Evolutionary conservation across 2,888 invertebrate species (phyloP).

Genomic region (Lissonota sp.): DNA sequence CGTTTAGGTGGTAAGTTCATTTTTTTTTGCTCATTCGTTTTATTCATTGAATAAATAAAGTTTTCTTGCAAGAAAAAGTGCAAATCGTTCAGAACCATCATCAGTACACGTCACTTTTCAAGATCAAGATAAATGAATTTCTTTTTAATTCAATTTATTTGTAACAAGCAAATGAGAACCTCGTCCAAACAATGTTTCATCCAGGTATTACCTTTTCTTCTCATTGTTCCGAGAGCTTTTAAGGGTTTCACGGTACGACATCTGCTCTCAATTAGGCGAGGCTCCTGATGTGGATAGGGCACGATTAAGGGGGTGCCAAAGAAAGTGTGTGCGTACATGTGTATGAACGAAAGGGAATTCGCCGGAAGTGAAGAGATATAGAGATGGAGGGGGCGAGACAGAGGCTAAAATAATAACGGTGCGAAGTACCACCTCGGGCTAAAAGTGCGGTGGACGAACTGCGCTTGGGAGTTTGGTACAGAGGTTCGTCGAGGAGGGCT

Average conservation of each 20-base stretch:
- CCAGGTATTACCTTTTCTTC: too few species aligned
- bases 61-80: too few species aligned
- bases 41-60: too few species aligned
- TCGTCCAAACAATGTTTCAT: too few species aligned
- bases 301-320: constrained; percentile 14
- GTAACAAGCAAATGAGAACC: too few species aligned
- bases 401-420: constrained; percentile 60
- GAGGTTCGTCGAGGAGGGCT: neutral
- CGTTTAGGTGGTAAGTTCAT: constrained; percentile 89
- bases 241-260: constrained; percentile 31
- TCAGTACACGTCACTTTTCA: too few species aligned
- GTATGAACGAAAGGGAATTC: constrained; percentile 10
- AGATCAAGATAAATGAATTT: too few species aligned
- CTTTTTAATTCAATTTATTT: too few species aligned
- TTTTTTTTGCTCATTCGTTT: neutral
- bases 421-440: constrained; percentile 55
- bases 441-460: constrained; percentile 30
- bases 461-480: constrained; percentile 2
- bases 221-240: too few species aligned
- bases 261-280: constrained; percentile 60
- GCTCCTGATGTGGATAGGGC: constrained; percentile 56
- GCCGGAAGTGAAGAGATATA: constrained; percentile 22
- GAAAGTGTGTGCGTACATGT: neutral
- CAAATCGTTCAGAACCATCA: too few species aligned
- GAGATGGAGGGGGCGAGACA: constrained; percentile 27